Evolutionary conservation across 2,797 vertebrate species (phyloP), one percentile per base, ranked within the genome.

Genomic region (Hydrolagus colliei): DNA sequence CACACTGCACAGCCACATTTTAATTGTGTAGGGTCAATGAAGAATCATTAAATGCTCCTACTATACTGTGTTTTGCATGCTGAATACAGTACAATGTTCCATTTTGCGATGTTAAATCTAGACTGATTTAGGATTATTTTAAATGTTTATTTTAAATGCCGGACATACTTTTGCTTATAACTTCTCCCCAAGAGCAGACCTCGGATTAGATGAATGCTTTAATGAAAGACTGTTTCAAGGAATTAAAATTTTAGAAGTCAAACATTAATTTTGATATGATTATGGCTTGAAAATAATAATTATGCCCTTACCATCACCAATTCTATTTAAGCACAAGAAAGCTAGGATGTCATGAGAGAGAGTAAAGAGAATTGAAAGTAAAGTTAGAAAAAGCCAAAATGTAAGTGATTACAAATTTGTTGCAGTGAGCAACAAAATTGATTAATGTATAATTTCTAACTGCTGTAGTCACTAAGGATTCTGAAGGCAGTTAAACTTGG

Each of bases 351-450:
- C 65, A 84, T 35, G 65, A 84, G 79, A 84, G 27, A 67, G 79
- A 82, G 35, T 18, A 35, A 35, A 52, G 41, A 52, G 68, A 16
- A 71, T 71, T 71, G 79, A 27, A 71, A 84, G 52, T 67, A 41
- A 84, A 35, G 16, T 75, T 16, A 68, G 74, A 18, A 67, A 41
- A 82, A 27, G 32, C n/a, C 11, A 32, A 80, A 84, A 84, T 84
- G 71, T 63, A 84, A 68, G 67, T 84, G 79, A 84, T 76, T 76
- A 76, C 20, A 41, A 76, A 76, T 76, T 76, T 76, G 35, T 76
- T 59, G 59, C 41, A 18, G 27, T 32, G 67, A 63, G 41, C 65
- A 84, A 84, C 41, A 71, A 59, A 80, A 80, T 80, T 80, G 78
- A 80, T 65, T 80, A 80, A 80, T 65, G 78, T 65, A 80, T 22